phyloP scores from a whole-genome alignment of 2,797 vertebrate genomes.

The Coregonus suidteri region DNA sequence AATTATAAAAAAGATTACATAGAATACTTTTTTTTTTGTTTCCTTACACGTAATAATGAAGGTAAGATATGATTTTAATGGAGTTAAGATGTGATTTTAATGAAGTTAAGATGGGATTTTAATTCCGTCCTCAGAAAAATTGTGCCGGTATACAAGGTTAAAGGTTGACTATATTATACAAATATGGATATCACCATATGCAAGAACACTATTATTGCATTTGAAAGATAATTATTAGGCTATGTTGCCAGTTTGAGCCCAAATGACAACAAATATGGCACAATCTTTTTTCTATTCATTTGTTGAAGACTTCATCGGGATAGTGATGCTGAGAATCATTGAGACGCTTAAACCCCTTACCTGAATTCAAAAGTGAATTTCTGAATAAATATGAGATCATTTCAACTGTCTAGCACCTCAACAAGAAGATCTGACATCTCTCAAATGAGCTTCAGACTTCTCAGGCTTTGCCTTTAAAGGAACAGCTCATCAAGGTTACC shows the following conservation, averaged over 20 bases:
- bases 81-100: not conserved
- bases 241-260: not conserved
- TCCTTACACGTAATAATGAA: not conserved
- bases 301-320: not conserved
- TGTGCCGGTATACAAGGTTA: too few species aligned
- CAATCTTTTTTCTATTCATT: not conserved
- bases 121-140: not conserved
- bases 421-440: not conserved
- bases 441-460: slow-evolving; percentile 5
- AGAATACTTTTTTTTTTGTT: not conserved
- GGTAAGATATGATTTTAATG: not conserved
- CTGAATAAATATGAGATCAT: not conserved
- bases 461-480: slow-evolving; percentile 5
- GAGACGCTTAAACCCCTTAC: not conserved
- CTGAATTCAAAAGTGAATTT: not conserved
- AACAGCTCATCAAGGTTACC: slow-evolving; percentile 7
- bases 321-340: not conserved
- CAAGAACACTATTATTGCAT: not conserved
- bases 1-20: not conserved
- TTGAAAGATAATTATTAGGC: not conserved
- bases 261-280: not conserved
- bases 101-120: not conserved
- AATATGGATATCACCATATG: not conserved
- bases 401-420: not conserved
- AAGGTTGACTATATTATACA: not conserved